Percentiles rank a stretch among this genome's conserved stretches.
Evolutionary conservation across 2,888 invertebrate genomes (phyloP).

Genomic region (Myopa testacea): DNA sequence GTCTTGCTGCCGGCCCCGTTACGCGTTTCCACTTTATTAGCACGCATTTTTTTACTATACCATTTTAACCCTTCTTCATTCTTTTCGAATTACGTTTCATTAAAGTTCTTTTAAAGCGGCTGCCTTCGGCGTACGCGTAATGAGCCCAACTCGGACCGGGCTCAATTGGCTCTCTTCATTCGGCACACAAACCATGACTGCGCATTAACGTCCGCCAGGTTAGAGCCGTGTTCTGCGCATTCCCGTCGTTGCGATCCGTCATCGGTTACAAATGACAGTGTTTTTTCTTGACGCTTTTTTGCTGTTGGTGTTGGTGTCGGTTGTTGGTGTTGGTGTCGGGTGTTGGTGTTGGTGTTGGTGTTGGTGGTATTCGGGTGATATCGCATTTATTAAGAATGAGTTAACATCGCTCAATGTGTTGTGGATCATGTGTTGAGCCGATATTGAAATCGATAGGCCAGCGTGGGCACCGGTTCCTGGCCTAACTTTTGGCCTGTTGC

Average conservation of each 20-base stretch:
- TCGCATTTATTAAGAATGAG: conserved; percentile 62
- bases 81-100: conserved; percentile 38
- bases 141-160: conserved; percentile 44
- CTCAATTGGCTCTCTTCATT: conserved; percentile 60
- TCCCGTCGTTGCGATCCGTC: conserved; percentile 43
- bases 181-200: conserved; percentile 19
- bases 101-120: conserved; percentile 59
- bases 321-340: conserved; percentile 47
- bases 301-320: conserved; percentile 43
- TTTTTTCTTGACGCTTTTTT: conserved; percentile 39
- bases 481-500: not conserved
- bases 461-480: not conserved
- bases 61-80: conserved; percentile 45
- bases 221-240: conserved; percentile 22
- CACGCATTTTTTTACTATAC: conserved; percentile 45
- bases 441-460: conserved; percentile 38
- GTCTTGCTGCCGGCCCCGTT: not conserved
- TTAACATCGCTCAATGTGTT: conserved; percentile 57
- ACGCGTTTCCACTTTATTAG: conserved; percentile 48
- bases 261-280: conserved; percentile 46
- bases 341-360: conserved; percentile 49
- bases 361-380: conserved; percentile 52
- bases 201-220: conserved; percentile 38
- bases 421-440: conserved; percentile 36
- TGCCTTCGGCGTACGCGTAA: conserved; percentile 51